These are phyloP conservation scores for Leucophenga maculata DNA, from an alignment of 2,888 invertebrate genomes.

Conservation along the genomic window DNA sequence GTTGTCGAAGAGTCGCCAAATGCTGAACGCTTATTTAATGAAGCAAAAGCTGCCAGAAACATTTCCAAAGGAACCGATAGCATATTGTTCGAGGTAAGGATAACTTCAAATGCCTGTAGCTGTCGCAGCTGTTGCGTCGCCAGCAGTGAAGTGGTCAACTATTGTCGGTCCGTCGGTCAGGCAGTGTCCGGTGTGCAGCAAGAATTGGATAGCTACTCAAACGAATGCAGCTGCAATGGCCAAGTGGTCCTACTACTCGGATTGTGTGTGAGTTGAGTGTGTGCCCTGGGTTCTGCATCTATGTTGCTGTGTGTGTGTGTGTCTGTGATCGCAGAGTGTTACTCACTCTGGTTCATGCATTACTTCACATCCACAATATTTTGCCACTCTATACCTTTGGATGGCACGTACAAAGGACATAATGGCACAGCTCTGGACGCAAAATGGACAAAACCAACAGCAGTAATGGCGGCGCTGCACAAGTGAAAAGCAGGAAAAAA, in stretches of 20 bases:
- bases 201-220: not conserved
- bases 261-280: not conserved
- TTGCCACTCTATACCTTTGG: conserved; percentile 17
- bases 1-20: not conserved
- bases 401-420: conserved; percentile 39
- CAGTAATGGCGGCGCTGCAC: not conserved
- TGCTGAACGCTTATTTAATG: conserved; percentile 12
- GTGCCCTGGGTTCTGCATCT: conserved; percentile 5
- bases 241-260: not conserved
- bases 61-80: conserved; percentile 2
- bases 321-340: conserved; percentile 4
- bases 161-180: not conserved
- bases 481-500: conserved; percentile 10
- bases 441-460: conserved; percentile 5
- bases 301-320: conserved; percentile 19
- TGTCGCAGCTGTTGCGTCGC: conserved; percentile 13
- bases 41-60: conserved; percentile 16
- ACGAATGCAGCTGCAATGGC: not conserved
- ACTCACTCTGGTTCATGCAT: conserved; percentile 28
- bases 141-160: not conserved
- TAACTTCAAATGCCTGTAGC: not conserved
- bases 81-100: conserved; percentile 8
- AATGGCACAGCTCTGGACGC: conserved; percentile 25
- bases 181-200: not conserved
- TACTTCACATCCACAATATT: conserved; percentile 30